These are phyloP conservation scores for Pontoporia blainvillei DNA, from an alignment of 2,113 vertebrate genomes.

Conservation along the genomic window DNA sequence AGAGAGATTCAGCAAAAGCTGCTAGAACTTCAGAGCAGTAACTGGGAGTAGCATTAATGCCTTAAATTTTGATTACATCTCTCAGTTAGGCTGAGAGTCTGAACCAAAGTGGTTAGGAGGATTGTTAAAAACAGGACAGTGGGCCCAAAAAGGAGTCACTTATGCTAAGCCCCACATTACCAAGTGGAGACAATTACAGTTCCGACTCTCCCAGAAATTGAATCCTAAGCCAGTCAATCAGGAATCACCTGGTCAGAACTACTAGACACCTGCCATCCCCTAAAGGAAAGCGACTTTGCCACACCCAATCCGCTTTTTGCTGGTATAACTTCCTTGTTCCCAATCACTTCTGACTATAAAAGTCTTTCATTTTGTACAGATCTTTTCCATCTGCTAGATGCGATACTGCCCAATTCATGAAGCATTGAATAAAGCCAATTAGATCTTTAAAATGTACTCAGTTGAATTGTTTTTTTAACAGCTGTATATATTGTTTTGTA, in stretches of 20 bases:
- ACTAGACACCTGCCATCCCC: too few species aligned
- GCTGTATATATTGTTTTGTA: accelerated
- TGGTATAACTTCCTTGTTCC: not conserved
- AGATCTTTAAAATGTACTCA: not conserved
- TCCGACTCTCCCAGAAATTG: not conserved
- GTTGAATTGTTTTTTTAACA: not conserved
- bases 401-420: not conserved
- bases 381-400: not conserved
- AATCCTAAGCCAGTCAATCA: not conserved
- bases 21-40: not conserved
- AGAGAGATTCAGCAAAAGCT: not conserved
- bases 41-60: too few species aligned
- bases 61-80: not conserved
- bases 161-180: not conserved
- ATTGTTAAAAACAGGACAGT: not conserved
- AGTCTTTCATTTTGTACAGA: not conserved
- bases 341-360: not conserved
- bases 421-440: not conserved
- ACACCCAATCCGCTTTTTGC: too few species aligned
- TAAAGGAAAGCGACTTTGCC: too few species aligned
- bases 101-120: not conserved
- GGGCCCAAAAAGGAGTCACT: not conserved
- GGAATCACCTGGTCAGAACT: not conserved
- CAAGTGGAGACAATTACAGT: not conserved
- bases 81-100: not conserved